phyloP scores from a whole-genome alignment of 2,888 invertebrate genomes.

The Bruchidius siliquastri region DNA sequence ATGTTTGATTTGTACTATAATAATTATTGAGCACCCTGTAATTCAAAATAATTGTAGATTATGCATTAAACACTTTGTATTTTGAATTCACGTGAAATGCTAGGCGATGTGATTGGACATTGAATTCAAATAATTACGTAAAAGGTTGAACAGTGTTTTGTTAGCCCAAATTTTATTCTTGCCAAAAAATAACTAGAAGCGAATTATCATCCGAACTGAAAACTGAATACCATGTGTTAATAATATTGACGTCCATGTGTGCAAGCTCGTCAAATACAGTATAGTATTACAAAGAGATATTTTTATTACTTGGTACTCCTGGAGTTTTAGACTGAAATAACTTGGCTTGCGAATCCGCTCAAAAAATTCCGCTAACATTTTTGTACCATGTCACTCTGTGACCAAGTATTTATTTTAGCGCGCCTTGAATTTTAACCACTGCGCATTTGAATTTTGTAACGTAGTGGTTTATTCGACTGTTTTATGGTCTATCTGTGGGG shows the following conservation, averaged over 20 bases:
- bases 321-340: constrained; percentile 4
- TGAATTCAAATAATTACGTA: no score
- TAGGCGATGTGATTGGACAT: no score
- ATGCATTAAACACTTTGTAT: no score
- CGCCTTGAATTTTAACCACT: not conserved
- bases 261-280: not conserved
- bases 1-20: no score
- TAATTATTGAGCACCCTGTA: no score
- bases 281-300: not conserved
- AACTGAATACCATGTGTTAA: not conserved
- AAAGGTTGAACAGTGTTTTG: not conserved
- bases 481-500: not conserved
- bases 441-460: not conserved
- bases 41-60: no score
- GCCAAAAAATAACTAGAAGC: not conserved
- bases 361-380: constrained; percentile 5
- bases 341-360: constrained; percentile 1
- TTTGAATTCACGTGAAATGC: no score
- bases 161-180: not conserved
- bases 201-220: not conserved
- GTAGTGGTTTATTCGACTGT: not conserved
- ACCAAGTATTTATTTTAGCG: constrained; percentile 5
- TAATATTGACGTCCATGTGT: not conserved
- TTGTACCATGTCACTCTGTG: constrained; percentile 5
- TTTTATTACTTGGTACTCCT: constrained; percentile 1